Conservation (phyloP, 2,888 invertebrate species). For the Rotaria magnacalcarata region DNA sequence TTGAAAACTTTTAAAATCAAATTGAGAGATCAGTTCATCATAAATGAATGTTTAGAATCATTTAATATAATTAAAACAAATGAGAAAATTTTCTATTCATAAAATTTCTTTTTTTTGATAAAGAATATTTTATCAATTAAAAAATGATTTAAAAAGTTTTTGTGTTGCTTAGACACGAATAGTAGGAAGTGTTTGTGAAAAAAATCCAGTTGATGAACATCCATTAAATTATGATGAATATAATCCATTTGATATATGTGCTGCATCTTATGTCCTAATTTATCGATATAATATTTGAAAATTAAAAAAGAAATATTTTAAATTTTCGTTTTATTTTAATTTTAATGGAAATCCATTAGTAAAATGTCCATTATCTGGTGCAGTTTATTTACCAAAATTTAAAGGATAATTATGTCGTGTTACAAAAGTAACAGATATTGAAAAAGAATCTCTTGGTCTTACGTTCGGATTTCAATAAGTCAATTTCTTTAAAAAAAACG, state of each 20-base stretch:
- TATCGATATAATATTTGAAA: constrained; percentile 64
- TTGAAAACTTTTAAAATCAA: too few species aligned
- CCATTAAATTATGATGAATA: constrained; percentile 87
- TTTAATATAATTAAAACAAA: too few species aligned
- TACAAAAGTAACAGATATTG: constrained; percentile 52
- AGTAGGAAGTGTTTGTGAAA: constrained; percentile 85
- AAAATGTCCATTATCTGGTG: constrained; percentile 83
- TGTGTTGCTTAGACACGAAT: constrained; percentile 73
- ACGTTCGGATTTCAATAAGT: constrained; percentile 37
- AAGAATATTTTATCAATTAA: neutral
- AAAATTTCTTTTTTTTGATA: too few species aligned
- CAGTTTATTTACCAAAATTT: constrained; percentile 78
- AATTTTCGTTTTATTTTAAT: constrained; percentile 46
- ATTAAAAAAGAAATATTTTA: neutral
- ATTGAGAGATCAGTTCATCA: too few species aligned
- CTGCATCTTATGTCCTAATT: constrained; percentile 81
- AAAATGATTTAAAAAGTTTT: too few species aligned
- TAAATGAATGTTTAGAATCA: too few species aligned
- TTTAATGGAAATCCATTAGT: constrained; percentile 80
- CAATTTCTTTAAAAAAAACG: constrained; percentile 41
- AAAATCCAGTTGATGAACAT: constrained; percentile 80
- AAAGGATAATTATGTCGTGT: constrained; percentile 76
- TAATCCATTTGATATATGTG: constrained; percentile 93
- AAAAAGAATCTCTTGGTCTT: constrained; percentile 45
- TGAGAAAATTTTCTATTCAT: too few species aligned